Conservation (phyloP, 2,797 vertebrate genomes). For the Rhincodon typus region DNA sequence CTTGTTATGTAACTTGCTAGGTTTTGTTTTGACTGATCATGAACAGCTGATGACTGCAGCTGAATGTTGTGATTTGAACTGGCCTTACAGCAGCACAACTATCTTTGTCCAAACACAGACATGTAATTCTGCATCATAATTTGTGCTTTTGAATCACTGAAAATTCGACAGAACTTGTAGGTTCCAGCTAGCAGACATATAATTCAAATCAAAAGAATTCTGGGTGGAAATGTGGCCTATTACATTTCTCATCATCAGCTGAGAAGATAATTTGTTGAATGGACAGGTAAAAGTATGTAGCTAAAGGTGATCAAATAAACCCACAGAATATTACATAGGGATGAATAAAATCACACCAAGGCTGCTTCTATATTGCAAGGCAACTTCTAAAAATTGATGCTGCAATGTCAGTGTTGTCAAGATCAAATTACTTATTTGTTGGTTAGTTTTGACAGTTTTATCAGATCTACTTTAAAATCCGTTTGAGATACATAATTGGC, state of each 20-base stretch:
- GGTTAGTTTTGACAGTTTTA: not conserved
- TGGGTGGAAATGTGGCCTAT: not conserved
- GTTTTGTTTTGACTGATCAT: not conserved
- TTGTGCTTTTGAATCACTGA: not conserved
- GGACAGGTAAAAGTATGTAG: not conserved
- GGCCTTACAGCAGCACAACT: not conserved
- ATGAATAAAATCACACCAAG: not conserved
- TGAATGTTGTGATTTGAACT: not conserved
- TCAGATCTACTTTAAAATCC: not conserved
- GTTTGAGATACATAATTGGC: not conserved
- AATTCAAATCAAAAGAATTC: not conserved
- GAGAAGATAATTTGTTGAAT: not conserved
- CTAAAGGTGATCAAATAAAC: not conserved
- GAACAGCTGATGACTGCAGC: not conserved
- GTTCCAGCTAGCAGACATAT: not conserved
- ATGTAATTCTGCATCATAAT: not conserved
- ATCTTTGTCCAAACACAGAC: not conserved
- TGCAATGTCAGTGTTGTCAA: not conserved
- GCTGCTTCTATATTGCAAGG: not conserved
- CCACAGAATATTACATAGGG: not conserved
- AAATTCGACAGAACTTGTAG: not conserved
- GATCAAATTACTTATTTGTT: not conserved
- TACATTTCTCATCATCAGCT: not conserved
- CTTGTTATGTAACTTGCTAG: not conserved
- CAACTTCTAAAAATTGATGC: no score